phyloP scores from a whole-genome alignment of 2,888 invertebrate genomes.

The Cyclophora punctaria region DNA sequence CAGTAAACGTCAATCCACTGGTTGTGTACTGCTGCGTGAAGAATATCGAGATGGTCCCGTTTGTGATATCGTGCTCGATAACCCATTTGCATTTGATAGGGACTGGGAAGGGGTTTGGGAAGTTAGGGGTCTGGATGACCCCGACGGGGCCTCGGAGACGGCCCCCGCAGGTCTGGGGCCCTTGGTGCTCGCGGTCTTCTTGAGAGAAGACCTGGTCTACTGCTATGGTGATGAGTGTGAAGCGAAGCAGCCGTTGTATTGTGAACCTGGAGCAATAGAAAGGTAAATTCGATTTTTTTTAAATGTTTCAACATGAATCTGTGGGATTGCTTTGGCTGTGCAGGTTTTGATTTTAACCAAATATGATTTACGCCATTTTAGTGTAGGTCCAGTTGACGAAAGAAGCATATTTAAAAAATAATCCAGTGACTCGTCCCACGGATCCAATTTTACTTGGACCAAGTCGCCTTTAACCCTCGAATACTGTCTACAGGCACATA shows the following conservation, averaged over 20 bases:
- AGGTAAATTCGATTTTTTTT: neutral
- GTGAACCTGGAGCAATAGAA: conserved; percentile 46
- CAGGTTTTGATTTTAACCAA: too few species aligned
- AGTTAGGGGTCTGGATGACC: conserved; percentile 87
- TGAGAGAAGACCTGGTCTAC: conserved; percentile 40
- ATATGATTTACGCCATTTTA: too few species aligned
- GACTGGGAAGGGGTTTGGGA: conserved; percentile 86
- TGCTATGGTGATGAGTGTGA: conserved; percentile 47
- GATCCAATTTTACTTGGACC: too few species aligned
- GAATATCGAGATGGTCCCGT: conserved; percentile 87
- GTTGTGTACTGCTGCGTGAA: conserved; percentile 91
- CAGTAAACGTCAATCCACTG: conserved; percentile 84
- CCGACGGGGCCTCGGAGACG: conserved; percentile 79
- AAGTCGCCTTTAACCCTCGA: too few species aligned
- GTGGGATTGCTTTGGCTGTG: too few species aligned
- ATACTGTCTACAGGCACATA: too few species aligned
- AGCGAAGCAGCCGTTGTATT: conserved; percentile 45
- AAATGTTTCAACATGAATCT: too few species aligned
- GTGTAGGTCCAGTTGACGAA: too few species aligned
- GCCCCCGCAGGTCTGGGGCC: conserved; percentile 78
- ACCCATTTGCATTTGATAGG: conserved; percentile 92
- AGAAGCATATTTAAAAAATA: too few species aligned
- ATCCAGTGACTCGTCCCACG: too few species aligned
- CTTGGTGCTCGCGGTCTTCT: conserved; percentile 49
- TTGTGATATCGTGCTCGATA: conserved; percentile 84